Conservation (phyloP, 2,888 invertebrate species). For the Melieria crassipennis region DNA sequence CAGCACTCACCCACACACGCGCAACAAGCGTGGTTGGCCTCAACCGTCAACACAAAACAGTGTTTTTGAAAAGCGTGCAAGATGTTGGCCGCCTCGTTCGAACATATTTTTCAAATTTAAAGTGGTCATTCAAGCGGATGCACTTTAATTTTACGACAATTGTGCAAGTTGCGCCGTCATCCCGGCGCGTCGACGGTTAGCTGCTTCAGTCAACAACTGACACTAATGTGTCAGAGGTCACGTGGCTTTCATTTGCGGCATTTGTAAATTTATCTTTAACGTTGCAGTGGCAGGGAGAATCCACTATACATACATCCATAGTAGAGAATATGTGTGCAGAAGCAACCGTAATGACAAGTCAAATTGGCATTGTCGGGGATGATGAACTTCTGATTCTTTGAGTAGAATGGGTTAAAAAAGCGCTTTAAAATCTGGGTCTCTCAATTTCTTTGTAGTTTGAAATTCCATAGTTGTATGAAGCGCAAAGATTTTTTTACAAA, state of each 20-base stretch:
- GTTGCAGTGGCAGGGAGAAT: constrained; percentile 8
- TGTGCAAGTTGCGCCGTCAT: constrained; percentile 56
- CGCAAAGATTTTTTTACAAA: too few species aligned
- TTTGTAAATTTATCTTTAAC: constrained; percentile 31
- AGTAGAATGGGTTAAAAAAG: too few species aligned
- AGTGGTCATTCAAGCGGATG: constrained; percentile 63
- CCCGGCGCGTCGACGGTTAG: constrained; percentile 16
- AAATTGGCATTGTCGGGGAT: neutral
- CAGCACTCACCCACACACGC: constrained; percentile 38
- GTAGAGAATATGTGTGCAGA: too few species aligned
- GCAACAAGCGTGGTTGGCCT: constrained; percentile 12
- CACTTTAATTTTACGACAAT: constrained; percentile 63
- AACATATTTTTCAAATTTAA: constrained; percentile 48
- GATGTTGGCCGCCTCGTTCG: constrained; percentile 39
- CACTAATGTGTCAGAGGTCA: constrained; percentile 64
- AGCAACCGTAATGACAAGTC: neutral
- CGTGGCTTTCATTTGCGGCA: constrained; percentile 55
- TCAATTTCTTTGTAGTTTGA: too few species aligned
- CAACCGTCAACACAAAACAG: constrained; percentile 34
- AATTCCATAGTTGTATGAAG: too few species aligned
- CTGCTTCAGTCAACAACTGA: constrained; percentile 50
- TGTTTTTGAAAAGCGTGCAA: constrained; percentile 62
- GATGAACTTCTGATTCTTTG: too few species aligned
- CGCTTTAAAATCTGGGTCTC: too few species aligned
- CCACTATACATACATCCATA: too few species aligned